Conservation (phyloP, 1,140 invertebrate species). For the Solenopsis fugax region DNA sequence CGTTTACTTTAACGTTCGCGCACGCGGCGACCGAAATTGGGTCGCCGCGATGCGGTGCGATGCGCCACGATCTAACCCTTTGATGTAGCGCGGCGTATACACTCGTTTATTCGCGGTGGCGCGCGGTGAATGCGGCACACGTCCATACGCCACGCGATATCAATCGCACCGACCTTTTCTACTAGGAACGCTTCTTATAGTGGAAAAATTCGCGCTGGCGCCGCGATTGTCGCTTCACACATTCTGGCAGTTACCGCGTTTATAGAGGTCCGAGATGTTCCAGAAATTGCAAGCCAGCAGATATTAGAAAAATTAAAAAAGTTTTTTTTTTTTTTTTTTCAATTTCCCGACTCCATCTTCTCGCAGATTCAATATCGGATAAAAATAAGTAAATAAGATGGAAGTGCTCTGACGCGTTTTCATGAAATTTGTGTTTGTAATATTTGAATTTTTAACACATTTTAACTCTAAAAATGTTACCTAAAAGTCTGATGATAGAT, state of each 20-base stretch:
- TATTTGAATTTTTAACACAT: background rate
- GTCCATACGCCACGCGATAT: slow-evolving; percentile 36
- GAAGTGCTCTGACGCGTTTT: background rate
- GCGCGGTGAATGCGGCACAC: slow-evolving; percentile 4
- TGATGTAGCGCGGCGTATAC: slow-evolving; percentile 22
- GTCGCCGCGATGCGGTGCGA: slow-evolving; percentile 67
- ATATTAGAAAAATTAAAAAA: background rate
- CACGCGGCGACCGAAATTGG: slow-evolving; percentile 53
- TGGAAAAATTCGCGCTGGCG: background rate
- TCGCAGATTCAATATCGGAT: background rate
- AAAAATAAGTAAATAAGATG: background rate
- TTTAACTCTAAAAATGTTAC: background rate
- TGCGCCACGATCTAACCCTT: slow-evolving; percentile 61
- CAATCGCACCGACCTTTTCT: slow-evolving; percentile 21
- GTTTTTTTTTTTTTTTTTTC: background rate
- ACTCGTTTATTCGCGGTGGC: slow-evolving; percentile 33
- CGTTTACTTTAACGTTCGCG: slow-evolving; percentile 53
- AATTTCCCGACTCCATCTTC: background rate
- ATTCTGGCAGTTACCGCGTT: background rate
- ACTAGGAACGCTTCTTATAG: background rate
- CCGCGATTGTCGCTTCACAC: slow-evolving; percentile 2
- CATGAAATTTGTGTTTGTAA: background rate
- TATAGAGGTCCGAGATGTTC: too few relatives aligned
- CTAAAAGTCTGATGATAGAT: background rate
- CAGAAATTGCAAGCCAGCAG: background rate